Conservation (phyloP, 2,888 invertebrate species). For the Pachycephus smyrnensis region DNA sequence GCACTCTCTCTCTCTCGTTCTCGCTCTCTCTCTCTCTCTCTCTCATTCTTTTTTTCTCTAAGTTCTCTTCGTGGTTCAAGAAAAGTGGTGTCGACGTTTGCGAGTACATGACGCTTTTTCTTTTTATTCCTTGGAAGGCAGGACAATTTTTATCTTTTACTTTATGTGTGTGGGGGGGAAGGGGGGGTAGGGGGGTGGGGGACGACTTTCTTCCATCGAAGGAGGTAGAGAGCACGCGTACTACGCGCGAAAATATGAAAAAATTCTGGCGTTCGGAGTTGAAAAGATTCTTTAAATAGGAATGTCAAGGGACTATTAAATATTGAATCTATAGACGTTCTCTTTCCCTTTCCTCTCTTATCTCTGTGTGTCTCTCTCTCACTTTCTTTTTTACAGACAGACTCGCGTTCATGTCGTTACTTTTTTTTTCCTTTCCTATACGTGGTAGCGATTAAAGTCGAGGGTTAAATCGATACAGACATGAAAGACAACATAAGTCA, state of each 20-base stretch:
- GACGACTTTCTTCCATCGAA: constrained; percentile 22
- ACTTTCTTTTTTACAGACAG: constrained; percentile 10
- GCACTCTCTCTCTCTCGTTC: neutral
- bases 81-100: constrained; percentile 65
- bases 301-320: constrained; percentile 55
- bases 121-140: constrained; percentile 24
- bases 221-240: constrained; percentile 40
- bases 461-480: constrained; percentile 31
- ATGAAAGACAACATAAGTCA: constrained; percentile 17
- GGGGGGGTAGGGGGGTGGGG: constrained; percentile 14
- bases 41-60: constrained; percentile 31
- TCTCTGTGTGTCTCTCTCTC: constrained; percentile 17
- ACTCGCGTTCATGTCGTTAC: constrained; percentile 1
- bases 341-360: constrained; percentile 11
- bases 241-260: constrained; percentile 21
- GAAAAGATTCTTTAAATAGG: constrained; percentile 45
- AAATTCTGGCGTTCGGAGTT: constrained; percentile 25
- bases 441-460: constrained; percentile 22
- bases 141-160: constrained; percentile 28
- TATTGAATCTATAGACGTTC: constrained; percentile 1
- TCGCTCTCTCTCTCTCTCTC: constrained; percentile 22
- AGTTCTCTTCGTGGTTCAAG: constrained; percentile 51
- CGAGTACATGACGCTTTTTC: constrained; percentile 32
- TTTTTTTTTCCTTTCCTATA: neutral
- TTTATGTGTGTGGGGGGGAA: neutral